Conservation (phyloP, 2,888 invertebrate species). For the Altica lythri region DNA sequence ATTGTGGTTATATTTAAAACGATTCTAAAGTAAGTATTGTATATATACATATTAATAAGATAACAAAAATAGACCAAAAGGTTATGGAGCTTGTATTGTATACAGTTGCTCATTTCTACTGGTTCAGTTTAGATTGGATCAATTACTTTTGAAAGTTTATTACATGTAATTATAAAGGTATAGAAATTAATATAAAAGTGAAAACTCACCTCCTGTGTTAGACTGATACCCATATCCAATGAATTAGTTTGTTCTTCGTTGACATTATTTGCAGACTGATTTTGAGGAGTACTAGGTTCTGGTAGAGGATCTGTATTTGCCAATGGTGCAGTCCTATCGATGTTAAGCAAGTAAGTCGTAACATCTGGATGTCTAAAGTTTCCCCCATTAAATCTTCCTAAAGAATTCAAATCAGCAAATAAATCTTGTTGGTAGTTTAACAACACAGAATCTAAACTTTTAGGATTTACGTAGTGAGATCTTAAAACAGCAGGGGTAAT, state of each 20-base stretch:
- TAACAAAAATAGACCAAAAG: too few relatives aligned
- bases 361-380: constrained; percentile 60
- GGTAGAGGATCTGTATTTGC: constrained; percentile 33
- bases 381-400: constrained; percentile 67
- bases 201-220: constrained; percentile 51
- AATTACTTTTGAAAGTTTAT: too few relatives aligned
- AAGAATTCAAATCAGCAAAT: constrained; percentile 74
- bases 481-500: constrained; percentile 64
- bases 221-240: constrained; percentile 41
- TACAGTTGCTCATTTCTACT: too few relatives aligned
- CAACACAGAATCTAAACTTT: constrained; percentile 71
- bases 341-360: constrained; percentile 68
- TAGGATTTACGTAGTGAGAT: constrained; percentile 70
- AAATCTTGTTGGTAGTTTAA: constrained; percentile 73
- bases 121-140: too few relatives aligned
- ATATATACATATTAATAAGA: too few relatives aligned
- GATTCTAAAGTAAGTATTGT: too few relatives aligned
- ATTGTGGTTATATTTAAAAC: too few relatives aligned
- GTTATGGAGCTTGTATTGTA: too few relatives aligned
- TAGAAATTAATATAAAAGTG: not conserved
- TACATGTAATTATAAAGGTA: too few relatives aligned
- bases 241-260: constrained; percentile 36
- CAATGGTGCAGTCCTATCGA: constrained; percentile 53
- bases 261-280: constrained; percentile 36
- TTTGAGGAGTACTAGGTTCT: constrained; percentile 29